Base-by-base conservation (phyloP, 2,797 vertebrate genomes). In the Psittacula derbiana region DNA sequence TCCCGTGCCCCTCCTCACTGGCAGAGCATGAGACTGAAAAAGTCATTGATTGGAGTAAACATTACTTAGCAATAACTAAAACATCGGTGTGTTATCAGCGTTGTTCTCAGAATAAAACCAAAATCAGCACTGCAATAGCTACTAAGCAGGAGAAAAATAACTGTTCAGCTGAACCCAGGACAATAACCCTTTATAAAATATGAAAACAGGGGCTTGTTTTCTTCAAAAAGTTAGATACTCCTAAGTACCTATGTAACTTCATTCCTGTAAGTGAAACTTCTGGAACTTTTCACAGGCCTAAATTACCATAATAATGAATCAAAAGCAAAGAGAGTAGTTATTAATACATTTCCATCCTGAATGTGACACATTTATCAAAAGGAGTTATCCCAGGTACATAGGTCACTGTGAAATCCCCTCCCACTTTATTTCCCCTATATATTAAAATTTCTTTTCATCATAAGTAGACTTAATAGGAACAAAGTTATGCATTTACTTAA, bases 391-490 rank as follows among this genome's bases (percentile, higher is more conserved):
- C 8, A 11, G 14, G 14, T 43, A 60, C 44, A 49, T 4, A 73
- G 23, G 62, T 67, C 50, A 58, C 40, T 40, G 21, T 86, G 70
- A 90, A 94, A 88, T 75, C 41, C 20, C 5, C 25, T 81, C 16
- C 12, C 19, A 52, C 86, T 94, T 82, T 88, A 84, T 79, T 93
- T 76, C 38, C 18, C 9, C 7, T 49, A 23, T 33, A 47, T 41
- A 57, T 67, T 84, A 88, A 81, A 70, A 57, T 88, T 70, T 81
- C 8, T 90, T 86, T 86, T 92, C 52, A 65, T 88, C 25, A 11
- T 49, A 76, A 79, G 28, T 19, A 90, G 47, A 76, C 31, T 57
- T 81, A 70, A 61, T 46, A 80, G 81, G 50, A 76, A 46, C 12
- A 84, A 85, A 93, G 38, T 64, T 86, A 43, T 65, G 25, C 60